Percentiles rank a stretch among this genome's conserved stretches.
phyloP scores from a whole-genome alignment of 2,113 vertebrate species.

The Vidua macroura region DNA sequence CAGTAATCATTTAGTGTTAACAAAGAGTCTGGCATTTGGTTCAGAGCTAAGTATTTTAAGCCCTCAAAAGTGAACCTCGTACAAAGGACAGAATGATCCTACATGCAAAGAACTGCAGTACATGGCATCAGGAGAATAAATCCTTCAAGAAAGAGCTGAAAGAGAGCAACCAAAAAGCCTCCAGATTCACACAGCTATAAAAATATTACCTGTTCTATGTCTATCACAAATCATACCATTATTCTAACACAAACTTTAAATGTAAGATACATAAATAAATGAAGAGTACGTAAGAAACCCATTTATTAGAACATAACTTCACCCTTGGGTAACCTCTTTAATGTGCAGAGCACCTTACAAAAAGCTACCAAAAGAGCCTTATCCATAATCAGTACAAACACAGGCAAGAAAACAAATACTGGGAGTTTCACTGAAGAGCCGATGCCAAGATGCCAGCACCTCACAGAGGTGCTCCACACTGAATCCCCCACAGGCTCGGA shows the following conservation, averaged over 20 bases:
- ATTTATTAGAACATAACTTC: not conserved
- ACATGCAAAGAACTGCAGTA: not conserved
- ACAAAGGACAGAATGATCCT: not conserved
- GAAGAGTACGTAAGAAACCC: not conserved
- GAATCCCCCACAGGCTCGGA: not conserved
- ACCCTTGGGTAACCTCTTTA: not conserved
- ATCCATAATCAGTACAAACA: not conserved
- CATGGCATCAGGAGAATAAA: not conserved
- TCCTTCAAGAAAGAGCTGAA: not conserved
- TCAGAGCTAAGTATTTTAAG: conserved; percentile 1
- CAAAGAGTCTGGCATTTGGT: not conserved
- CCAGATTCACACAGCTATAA: not conserved
- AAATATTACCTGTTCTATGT: not conserved
- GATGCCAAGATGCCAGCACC: not conserved
- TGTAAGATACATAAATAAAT: not conserved
- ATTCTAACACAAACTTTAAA: not conserved
- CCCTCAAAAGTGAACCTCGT: not conserved
- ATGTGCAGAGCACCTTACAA: not conserved
- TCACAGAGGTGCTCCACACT: not conserved
- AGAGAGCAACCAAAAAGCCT: not conserved
- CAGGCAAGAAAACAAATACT: not conserved
- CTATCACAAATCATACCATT: not conserved
- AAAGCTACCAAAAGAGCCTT: not conserved
- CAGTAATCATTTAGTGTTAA: conserved; percentile 19
- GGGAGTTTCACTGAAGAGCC: not conserved